Percentiles rank a stretch among this genome's conserved stretches.
These are phyloP conservation scores for Eupithecia vulgata DNA, from an alignment of 2,888 invertebrate species.

Conservation along the genomic window DNA sequence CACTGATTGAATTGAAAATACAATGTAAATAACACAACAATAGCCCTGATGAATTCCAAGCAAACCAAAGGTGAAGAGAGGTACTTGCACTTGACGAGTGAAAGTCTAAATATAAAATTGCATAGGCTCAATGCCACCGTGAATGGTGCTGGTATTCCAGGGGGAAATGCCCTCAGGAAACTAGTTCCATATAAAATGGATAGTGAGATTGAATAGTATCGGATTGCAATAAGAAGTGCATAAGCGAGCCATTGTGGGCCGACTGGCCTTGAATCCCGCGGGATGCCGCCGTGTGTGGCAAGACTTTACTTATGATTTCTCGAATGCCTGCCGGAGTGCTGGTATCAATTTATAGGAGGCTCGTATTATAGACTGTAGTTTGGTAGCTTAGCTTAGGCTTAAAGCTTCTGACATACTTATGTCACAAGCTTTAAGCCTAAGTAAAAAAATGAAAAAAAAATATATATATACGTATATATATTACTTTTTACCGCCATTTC, in stretches of 20 bases:
- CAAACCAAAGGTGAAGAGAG: slow-evolving; percentile 37
- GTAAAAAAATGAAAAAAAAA: too few relatives aligned
- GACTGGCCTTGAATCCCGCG: slow-evolving; percentile 68
- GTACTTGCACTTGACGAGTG: slow-evolving; percentile 44
- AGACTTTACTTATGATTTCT: slow-evolving; percentile 38
- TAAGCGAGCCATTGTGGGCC: slow-evolving; percentile 71
- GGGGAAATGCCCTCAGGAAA: slow-evolving; percentile 72
- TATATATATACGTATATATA: too few relatives aligned
- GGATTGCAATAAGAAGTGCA: slow-evolving; percentile 75
- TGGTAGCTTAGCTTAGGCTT: neutral
- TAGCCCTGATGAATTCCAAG: slow-evolving; percentile 39
- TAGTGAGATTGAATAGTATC: slow-evolving; percentile 78
- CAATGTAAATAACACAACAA: slow-evolving; percentile 34
- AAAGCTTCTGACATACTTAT: too few relatives aligned
- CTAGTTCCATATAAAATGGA: slow-evolving; percentile 78
- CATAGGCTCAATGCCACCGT: slow-evolving; percentile 60
- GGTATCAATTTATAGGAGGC: slow-evolving; percentile 28
- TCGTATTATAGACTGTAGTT: slow-evolving; percentile 9
- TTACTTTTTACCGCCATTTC: too few relatives aligned
- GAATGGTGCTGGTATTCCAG: slow-evolving; percentile 55
- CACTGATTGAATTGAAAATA: slow-evolving; percentile 13
- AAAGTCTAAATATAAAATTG: slow-evolving; percentile 52
- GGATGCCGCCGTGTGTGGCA: slow-evolving; percentile 66
- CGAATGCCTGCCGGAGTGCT: slow-evolving; percentile 33
- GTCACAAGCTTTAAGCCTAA: too few relatives aligned